These are phyloP conservation scores for Synergus japonicus DNA, from an alignment of 2,888 invertebrate species.

Conservation along the genomic window DNA sequence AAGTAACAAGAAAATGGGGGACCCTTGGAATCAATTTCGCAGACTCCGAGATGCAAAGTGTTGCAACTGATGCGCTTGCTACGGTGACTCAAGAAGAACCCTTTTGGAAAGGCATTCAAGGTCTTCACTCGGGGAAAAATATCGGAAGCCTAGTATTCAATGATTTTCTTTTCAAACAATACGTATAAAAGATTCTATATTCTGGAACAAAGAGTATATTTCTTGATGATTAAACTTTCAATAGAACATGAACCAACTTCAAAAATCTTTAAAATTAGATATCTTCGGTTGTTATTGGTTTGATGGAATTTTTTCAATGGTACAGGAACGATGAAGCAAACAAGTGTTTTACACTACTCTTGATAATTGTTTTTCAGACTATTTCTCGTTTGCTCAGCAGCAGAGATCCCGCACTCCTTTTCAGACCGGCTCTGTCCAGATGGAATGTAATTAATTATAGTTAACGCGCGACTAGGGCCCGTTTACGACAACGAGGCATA, in stretches of 20 bases:
- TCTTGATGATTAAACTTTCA: too few relatives aligned
- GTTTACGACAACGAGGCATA: constrained; percentile 3
- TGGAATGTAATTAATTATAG: constrained; percentile 40
- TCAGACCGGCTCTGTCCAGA: constrained; percentile 18
- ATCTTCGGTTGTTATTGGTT: too few relatives aligned
- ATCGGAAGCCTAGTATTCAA: too few relatives aligned
- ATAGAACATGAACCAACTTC: too few relatives aligned
- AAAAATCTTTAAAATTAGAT: background rate
- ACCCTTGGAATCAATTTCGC: background rate
- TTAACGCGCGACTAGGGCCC: constrained; percentile 30
- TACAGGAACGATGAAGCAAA: background rate
- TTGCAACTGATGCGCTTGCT: background rate
- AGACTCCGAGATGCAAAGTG: background rate
- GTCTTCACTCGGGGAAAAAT: background rate
- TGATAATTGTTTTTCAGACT: background rate
- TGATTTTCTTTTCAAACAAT: too few relatives aligned
- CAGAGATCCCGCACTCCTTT: background rate
- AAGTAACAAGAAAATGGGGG: constrained; percentile 26
- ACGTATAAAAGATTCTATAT: too few relatives aligned
- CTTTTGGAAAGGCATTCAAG: background rate
- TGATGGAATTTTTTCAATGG: background rate
- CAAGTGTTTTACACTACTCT: too few relatives aligned
- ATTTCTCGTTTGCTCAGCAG: background rate
- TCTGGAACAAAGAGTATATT: too few relatives aligned
- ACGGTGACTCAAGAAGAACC: constrained; percentile 2